Conservation (phyloP, 2,113 vertebrate genomes). For the Piaya cayana region DNA sequence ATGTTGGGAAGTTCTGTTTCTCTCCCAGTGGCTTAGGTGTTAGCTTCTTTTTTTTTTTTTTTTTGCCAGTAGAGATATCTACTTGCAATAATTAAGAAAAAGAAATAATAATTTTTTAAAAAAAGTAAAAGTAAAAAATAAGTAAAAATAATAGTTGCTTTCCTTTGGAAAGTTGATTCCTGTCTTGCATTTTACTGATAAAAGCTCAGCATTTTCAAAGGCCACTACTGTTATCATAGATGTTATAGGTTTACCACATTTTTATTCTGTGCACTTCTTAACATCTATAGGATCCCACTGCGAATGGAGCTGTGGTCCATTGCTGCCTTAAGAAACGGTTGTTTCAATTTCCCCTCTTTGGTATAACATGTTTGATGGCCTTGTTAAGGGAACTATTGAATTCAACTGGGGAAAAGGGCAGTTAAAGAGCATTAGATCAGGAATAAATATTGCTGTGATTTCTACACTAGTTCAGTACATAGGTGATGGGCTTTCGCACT, state of each 20-base stretch:
- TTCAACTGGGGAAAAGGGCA: neutral
- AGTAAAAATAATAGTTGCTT: neutral
- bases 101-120: no score
- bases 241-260: neutral
- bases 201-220: neutral
- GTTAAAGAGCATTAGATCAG: neutral
- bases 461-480: neutral
- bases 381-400: neutral
- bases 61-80: neutral
- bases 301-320: neutral
- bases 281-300: neutral
- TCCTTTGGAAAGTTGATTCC: neutral
- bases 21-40: neutral
- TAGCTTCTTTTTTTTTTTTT: neutral
- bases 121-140: no score
- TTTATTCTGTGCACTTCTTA: neutral
- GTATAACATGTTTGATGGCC: neutral
- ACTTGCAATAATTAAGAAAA: neutral
- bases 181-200: neutral
- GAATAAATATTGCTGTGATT: neutral
- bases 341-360: neutral
- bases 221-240: neutral
- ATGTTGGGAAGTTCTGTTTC: neutral
- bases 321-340: neutral
- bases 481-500: neutral